Evolutionary conservation across 2,797 vertebrate species (phyloP).

Genomic region (Siniperca scherzeri): DNA sequence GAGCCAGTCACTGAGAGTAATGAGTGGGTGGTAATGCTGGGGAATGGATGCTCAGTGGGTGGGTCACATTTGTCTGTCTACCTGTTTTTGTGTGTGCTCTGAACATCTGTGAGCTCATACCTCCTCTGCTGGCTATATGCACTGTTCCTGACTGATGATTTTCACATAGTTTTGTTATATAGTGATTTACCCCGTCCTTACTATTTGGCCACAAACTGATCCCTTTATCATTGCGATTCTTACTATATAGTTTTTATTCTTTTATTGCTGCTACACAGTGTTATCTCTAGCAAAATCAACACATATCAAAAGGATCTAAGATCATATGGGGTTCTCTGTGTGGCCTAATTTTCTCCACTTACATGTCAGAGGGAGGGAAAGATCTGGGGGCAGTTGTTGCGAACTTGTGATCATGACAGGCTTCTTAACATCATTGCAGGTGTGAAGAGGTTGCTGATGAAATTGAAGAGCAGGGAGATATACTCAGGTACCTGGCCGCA

Average conservation of each 20-base stretch:
- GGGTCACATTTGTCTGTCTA: constrained; percentile 47
- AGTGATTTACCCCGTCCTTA: background rate
- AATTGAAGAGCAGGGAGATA: constrained; percentile 87
- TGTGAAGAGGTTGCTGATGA: constrained; percentile 87
- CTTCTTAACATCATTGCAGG: constrained; percentile 83
- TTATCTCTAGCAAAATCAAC: background rate
- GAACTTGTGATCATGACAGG: constrained; percentile 73
- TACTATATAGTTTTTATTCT: background rate
- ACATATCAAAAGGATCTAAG: background rate
- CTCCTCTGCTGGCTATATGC: background rate
- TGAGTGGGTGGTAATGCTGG: constrained; percentile 36
- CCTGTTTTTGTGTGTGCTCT: constrained; percentile 31
- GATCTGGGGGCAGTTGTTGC: constrained; percentile 27
- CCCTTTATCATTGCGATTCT: background rate
- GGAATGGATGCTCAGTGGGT: constrained; percentile 30
- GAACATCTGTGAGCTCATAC: constrained; percentile 25
- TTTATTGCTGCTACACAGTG: constrained; percentile 1
- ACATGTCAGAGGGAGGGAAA: constrained; percentile 37
- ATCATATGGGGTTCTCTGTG: constrained; percentile 4
- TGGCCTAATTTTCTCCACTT: constrained; percentile 4
- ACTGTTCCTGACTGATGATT: constrained; percentile 17
- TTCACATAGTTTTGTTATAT: background rate
- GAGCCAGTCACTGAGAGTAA: constrained; percentile 33
- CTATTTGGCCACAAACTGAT: constrained; percentile 8
- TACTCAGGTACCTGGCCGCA: constrained; percentile 83